Evolutionary conservation across 2,888 invertebrate genomes (phyloP).

Genomic region (Galeruca laticollis): DNA sequence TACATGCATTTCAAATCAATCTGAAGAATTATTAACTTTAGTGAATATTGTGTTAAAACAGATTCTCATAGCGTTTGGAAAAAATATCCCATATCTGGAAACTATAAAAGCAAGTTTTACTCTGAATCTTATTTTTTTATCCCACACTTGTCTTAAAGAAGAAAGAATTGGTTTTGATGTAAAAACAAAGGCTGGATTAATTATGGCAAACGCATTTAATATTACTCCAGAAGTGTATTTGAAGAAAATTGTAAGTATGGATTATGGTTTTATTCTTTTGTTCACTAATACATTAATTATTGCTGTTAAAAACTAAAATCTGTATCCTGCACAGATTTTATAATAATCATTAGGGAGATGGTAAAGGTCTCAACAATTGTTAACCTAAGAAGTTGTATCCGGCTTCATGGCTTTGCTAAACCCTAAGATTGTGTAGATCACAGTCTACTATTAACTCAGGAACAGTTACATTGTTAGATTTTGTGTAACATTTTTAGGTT

Average conservation of each 20-base stretch:
- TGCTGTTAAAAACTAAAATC: no score
- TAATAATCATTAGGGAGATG: neutral
- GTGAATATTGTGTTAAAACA: conserved; percentile 51
- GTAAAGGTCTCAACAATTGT: neutral
- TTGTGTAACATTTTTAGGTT: no score
- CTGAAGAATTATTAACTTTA: conserved; percentile 46
- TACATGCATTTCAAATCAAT: neutral
- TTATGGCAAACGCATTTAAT: conserved; percentile 69
- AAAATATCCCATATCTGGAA: conserved; percentile 43
- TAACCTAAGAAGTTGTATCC: no score
- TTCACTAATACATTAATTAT: no score
- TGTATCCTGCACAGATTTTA: neutral
- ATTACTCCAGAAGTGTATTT: conserved; percentile 56
- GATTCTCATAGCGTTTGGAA: conserved; percentile 50
- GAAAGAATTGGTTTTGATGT: conserved; percentile 75
- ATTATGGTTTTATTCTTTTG: neutral
- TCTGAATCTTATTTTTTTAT: conserved; percentile 49
- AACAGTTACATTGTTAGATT: no score
- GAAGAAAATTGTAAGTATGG: conserved; percentile 50
- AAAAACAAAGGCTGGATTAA: conserved; percentile 73
- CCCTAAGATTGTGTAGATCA: no score
- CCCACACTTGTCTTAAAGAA: conserved; percentile 59
- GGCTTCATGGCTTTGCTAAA: no score
- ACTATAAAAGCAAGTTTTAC: conserved; percentile 47
- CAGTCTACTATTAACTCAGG: no score